phyloP scores from a whole-genome alignment of 2,113 vertebrate genomes.

The Xyrauchen texanus region DNA sequence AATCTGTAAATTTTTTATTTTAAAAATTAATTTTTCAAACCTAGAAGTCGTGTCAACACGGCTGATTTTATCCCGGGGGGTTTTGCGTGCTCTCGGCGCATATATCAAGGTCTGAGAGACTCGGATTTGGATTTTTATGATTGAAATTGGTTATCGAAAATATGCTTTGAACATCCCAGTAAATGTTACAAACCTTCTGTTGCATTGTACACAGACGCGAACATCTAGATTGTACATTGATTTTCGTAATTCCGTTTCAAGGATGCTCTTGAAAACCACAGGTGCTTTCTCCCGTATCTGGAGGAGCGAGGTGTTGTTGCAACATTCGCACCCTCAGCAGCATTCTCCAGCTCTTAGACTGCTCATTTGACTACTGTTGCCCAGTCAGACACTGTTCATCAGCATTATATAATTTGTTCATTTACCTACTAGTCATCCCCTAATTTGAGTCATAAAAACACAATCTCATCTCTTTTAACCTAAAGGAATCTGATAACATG shows the following conservation, averaged over 20 bases:
- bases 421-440: neutral
- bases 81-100: neutral
- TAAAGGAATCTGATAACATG: constrained; percentile 22
- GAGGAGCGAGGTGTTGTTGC: constrained; percentile 14
- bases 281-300: constrained; percentile 43
- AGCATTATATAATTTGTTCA: constrained; percentile 27
- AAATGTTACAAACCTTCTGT: constrained; percentile 32
- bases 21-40: constrained; percentile 54
- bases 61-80: constrained; percentile 57
- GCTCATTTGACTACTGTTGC: constrained; percentile 72
- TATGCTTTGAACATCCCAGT: constrained; percentile 42
- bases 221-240: constrained; percentile 41
- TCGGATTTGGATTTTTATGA: constrained; percentile 36
- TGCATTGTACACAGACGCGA: constrained; percentile 29
- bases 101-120: neutral
- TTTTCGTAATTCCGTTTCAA: constrained; percentile 25
- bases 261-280: constrained; percentile 35
- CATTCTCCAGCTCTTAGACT: constrained; percentile 59
- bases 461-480: no score
- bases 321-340: constrained; percentile 51
- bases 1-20: constrained; percentile 47
- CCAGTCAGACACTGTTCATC: constrained; percentile 76
- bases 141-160: constrained; percentile 37
- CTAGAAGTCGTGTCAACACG: constrained; percentile 53
- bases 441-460: neutral